Percentiles rank a stretch among this genome's conserved stretches.
Conservation (phyloP, 2,888 invertebrate species). For the Glaucopsyche alexis region DNA sequence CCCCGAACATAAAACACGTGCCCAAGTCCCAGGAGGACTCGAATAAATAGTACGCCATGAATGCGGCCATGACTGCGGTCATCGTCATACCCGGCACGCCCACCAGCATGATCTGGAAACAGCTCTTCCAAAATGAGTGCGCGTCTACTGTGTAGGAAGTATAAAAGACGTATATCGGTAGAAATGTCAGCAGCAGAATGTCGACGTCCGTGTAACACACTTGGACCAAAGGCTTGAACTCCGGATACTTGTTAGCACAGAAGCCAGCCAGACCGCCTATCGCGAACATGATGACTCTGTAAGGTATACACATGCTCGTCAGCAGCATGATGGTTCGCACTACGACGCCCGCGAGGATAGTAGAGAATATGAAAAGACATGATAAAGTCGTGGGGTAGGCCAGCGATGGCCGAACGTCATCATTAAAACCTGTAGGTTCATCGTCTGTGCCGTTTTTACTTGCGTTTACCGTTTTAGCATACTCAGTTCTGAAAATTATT, state of each 20-base stretch:
- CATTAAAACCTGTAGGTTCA: constrained; percentile 30
- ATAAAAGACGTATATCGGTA: constrained; percentile 64
- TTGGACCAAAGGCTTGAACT: constrained; percentile 57
- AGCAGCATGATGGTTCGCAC: constrained; percentile 61
- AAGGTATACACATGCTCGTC: constrained; percentile 58
- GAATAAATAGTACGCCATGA: constrained; percentile 64
- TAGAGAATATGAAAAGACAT: constrained; percentile 59
- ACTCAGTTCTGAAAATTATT: not conserved
- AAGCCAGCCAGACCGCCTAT: constrained; percentile 63
- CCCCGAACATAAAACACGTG: constrained; percentile 60
- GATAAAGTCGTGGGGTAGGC: constrained; percentile 57
- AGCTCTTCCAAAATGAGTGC: constrained; percentile 66
- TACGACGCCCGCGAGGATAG: constrained; percentile 58
- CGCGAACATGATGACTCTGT: constrained; percentile 65
- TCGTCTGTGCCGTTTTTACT: not conserved
- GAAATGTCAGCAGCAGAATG: constrained; percentile 52
- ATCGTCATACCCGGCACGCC: constrained; percentile 60
- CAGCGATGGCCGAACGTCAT: constrained; percentile 46
- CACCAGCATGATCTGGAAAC: constrained; percentile 63
- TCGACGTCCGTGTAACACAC: constrained; percentile 64
- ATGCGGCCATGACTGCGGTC: constrained; percentile 58
- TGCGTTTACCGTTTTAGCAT: not conserved
- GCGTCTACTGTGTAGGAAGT: constrained; percentile 66
- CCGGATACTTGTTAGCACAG: constrained; percentile 55
- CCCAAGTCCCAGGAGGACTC: constrained; percentile 62